phyloP scores from a whole-genome alignment of 35 echinoderm and acorn worm species.

The Chiridota heheva region DNA sequence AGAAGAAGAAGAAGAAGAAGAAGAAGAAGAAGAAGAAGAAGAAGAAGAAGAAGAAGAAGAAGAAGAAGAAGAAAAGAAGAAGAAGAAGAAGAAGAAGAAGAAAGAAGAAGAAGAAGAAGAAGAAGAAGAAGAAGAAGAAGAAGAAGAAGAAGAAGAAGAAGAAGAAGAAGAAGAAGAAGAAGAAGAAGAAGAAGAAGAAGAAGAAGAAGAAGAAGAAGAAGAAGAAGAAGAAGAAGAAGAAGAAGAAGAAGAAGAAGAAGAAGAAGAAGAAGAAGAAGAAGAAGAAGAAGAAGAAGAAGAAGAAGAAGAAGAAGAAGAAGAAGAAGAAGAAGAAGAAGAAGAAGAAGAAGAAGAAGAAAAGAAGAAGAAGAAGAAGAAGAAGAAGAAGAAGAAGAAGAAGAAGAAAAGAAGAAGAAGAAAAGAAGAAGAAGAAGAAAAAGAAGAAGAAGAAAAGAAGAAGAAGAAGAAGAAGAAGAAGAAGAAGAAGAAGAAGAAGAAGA shows the following conservation, averaged over 20 bases:
- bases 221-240: constrained; percentile 9
- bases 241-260: neutral
- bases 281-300: neutral
- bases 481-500: neutral
- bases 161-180: neutral
- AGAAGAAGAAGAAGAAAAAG: neutral
- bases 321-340: constrained; percentile 9
- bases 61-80: too few species aligned
- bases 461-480: neutral
- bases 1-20: neutral
- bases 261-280: constrained; percentile 10
- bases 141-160: neutral
- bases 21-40: neutral
- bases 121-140: neutral
- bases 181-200: neutral
- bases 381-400: neutral
- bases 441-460: too few species aligned
- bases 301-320: neutral
- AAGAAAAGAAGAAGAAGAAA: neutral
- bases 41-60: constrained; percentile 2
- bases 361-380: neutral
- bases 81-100: constrained; percentile 4
- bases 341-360: neutral
- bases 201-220: constrained; percentile 10
- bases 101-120: neutral